These are phyloP conservation scores for Rhimphoctona megacephalus DNA, from an alignment of 2,888 invertebrate genomes.

Conservation along the genomic window DNA sequence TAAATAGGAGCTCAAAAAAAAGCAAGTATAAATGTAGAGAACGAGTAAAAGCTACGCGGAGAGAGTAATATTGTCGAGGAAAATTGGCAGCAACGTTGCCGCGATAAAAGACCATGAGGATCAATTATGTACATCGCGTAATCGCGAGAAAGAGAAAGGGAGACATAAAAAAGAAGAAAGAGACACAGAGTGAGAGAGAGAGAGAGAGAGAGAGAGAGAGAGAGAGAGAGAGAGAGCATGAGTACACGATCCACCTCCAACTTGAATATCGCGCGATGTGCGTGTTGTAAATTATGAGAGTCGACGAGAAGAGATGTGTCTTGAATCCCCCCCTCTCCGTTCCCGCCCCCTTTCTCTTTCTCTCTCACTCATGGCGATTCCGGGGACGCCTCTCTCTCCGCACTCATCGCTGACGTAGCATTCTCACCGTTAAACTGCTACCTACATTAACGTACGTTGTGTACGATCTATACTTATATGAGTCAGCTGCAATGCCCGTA, in stretches of 20 bases:
- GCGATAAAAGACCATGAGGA: constrained; percentile 51
- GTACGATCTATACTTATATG: background rate
- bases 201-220: background rate
- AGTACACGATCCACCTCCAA: constrained; percentile 14
- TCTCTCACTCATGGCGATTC: constrained; percentile 15
- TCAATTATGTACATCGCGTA: constrained; percentile 68
- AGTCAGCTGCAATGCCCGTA: constrained; percentile 13
- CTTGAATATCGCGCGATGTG: constrained; percentile 25
- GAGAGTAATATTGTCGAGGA: constrained; percentile 18
- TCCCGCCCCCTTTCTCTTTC: constrained; percentile 16
- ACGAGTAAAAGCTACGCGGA: background rate
- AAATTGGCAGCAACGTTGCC: constrained; percentile 66
- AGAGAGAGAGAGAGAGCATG: background rate
- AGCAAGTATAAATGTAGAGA: background rate
- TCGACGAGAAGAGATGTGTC: constrained; percentile 23
- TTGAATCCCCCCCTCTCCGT: constrained; percentile 29
- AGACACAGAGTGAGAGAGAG: background rate
- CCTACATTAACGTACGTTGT: background rate
- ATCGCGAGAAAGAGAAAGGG: constrained; percentile 32
- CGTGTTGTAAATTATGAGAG: constrained; percentile 34
- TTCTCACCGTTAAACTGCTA: constrained; percentile 34
- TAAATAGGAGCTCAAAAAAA: background rate
- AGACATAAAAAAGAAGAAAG: too few relatives aligned
- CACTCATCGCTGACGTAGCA: constrained; percentile 33
- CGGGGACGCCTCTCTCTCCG: constrained; percentile 27